Percentiles rank a stretch among this genome's conserved stretches.
Conservation (phyloP, 2,113 vertebrate species). For the Puntigrus tetrazona region DNA sequence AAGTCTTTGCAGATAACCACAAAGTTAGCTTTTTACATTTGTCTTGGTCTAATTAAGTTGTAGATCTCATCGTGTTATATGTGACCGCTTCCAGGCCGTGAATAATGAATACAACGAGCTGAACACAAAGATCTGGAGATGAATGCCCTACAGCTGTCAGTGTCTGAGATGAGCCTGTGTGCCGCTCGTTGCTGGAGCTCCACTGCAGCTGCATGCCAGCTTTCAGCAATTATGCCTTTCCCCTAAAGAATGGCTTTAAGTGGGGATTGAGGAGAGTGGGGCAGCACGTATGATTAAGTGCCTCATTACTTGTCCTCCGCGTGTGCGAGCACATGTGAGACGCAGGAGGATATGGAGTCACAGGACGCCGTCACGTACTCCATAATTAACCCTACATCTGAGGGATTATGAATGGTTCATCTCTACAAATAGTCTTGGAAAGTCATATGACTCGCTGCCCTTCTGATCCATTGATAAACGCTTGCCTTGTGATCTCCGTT, state of each 20-base stretch:
- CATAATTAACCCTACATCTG: slow-evolving; percentile 4
- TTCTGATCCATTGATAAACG: slow-evolving; percentile 18
- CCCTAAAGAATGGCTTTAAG: slow-evolving; percentile 30
- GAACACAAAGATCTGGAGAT: slow-evolving; percentile 49
- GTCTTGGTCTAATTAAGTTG: slow-evolving; percentile 33
- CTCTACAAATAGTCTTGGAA: not conserved
- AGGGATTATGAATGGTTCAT: slow-evolving; percentile 30
- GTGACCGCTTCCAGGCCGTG: slow-evolving; percentile 70
- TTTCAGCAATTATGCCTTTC: slow-evolving; percentile 67
- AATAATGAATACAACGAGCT: slow-evolving; percentile 70
- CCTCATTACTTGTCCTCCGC: slow-evolving; percentile 52
- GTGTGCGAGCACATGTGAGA: slow-evolving; percentile 44
- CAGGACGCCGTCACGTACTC: slow-evolving; percentile 22
- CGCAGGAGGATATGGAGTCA: slow-evolving; percentile 17
- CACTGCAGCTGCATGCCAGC: slow-evolving; percentile 74
- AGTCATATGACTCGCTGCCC: slow-evolving; percentile 9
- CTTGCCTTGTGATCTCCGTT: slow-evolving; percentile 17
- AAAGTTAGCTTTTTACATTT: not conserved
- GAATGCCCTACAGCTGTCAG: slow-evolving; percentile 58
- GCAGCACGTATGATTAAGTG: slow-evolving; percentile 61
- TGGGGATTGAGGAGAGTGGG: slow-evolving; percentile 37
- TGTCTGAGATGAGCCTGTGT: slow-evolving; percentile 60
- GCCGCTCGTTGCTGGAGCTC: slow-evolving; percentile 67
- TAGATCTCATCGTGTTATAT: slow-evolving; percentile 55
- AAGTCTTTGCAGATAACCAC: not conserved